Conservation (phyloP, 2,888 invertebrate species). For the Disparrhopalites patrizii region DNA sequence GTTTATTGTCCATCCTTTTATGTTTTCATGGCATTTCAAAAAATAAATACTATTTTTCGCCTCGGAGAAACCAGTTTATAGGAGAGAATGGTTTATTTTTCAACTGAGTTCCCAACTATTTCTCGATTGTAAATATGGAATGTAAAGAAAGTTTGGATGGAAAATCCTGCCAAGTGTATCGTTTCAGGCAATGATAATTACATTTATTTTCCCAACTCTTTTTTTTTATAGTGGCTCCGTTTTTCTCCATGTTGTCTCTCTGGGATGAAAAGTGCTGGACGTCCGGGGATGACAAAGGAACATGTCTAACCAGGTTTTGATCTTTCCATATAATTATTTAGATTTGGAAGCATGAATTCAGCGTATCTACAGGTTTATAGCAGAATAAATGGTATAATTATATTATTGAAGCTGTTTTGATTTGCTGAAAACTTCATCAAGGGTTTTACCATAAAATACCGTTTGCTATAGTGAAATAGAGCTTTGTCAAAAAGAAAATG, state of each 20-base stretch:
- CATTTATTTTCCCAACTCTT: background rate
- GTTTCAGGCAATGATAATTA: background rate
- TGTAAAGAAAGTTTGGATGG: too few species aligned
- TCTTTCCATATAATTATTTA: slow-evolving; percentile 2
- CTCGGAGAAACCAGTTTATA: background rate
- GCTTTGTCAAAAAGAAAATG: too few species aligned
- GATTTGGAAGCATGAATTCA: background rate
- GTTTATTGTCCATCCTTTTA: background rate
- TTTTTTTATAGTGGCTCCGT: slow-evolving; percentile 26
- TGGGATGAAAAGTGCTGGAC: slow-evolving; percentile 48
- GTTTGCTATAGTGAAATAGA: too few species aligned
- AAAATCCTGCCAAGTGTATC: background rate
- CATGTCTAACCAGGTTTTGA: slow-evolving; percentile 40
- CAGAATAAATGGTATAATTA: too few species aligned
- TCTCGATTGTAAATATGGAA: too few species aligned
- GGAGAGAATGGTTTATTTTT: background rate
- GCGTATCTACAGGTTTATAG: too few species aligned
- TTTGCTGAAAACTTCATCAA: too few species aligned
- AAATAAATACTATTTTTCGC: too few species aligned
- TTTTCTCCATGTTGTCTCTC: slow-evolving; percentile 42
- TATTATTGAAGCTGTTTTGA: too few species aligned
- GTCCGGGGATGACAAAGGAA: slow-evolving; percentile 42
- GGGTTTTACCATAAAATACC: too few species aligned
- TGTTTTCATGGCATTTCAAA: slow-evolving; percentile 2
- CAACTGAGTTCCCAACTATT: too few species aligned